These are phyloP conservation scores for Todus mexicanus DNA, from an alignment of 2,797 vertebrate genomes.

Conservation along the genomic window DNA sequence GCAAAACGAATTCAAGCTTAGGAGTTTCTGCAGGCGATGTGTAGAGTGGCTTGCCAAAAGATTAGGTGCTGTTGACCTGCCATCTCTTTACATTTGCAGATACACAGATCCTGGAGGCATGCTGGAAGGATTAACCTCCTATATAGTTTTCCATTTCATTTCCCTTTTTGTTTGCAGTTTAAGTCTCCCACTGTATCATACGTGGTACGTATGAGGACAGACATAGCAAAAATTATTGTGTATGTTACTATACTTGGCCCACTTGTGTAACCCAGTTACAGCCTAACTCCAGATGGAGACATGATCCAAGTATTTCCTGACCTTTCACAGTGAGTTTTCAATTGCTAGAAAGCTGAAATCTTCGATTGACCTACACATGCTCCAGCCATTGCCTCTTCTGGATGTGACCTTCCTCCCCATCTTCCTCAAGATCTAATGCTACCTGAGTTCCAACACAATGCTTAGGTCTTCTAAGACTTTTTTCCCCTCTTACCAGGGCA, in stretches of 20 bases:
- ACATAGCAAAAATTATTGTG: background rate
- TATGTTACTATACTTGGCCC: background rate
- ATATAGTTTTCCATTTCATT: background rate
- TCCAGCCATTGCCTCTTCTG: background rate
- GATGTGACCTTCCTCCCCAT: fast-evolving
- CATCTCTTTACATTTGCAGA: background rate
- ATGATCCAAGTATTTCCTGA: background rate
- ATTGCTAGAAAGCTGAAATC: background rate
- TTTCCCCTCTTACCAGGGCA: background rate
- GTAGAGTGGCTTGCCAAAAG: background rate
- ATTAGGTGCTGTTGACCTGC: background rate
- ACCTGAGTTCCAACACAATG: background rate
- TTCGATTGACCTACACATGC: background rate
- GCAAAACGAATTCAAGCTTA: background rate
- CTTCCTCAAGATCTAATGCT: background rate
- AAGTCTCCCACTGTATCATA: background rate
- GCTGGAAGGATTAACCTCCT: background rate
- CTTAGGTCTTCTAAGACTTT: background rate
- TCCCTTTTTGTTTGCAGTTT: background rate
- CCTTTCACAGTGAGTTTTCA: background rate
- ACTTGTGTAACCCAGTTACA: background rate
- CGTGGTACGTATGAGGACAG: background rate
- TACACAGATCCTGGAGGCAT: background rate
- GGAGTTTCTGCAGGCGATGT: background rate
- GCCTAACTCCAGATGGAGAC: background rate